Conservation (phyloP, 2,113 vertebrate genomes). For the Atractosteus spatula region DNA sequence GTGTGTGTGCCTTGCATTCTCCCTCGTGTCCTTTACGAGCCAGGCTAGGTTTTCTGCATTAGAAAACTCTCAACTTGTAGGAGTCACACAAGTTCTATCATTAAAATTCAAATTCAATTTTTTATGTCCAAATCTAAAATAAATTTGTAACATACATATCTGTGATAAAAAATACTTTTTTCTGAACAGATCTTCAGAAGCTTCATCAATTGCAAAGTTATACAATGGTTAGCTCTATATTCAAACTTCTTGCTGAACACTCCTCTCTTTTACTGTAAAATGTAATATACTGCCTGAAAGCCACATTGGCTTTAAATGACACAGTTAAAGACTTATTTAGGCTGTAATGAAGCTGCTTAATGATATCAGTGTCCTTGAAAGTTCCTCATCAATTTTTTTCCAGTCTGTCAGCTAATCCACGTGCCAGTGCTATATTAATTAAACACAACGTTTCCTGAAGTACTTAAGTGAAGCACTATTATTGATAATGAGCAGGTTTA, state of each 20-base stretch:
- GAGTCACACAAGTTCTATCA: too few species aligned
- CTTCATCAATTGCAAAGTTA: too few species aligned
- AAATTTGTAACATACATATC: too few species aligned
- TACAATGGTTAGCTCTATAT: neutral
- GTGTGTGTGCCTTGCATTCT: too few species aligned
- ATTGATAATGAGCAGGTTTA: conserved; percentile 87
- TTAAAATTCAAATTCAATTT: too few species aligned
- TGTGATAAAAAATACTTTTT: too few species aligned
- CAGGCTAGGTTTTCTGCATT: too few species aligned
- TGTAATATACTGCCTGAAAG: conserved; percentile 17
- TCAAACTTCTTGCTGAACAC: neutral
- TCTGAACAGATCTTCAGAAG: too few species aligned
- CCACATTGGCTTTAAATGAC: conserved; percentile 58
- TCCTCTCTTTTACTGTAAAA: too few species aligned
- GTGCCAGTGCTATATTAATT: conserved; percentile 80
- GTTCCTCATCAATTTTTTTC: conserved; percentile 81
- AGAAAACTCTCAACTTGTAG: too few species aligned
- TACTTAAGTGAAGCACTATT: conserved; percentile 79
- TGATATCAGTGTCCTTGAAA: conserved; percentile 90
- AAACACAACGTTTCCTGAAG: conserved; percentile 80
- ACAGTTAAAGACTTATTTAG: conserved; percentile 73
- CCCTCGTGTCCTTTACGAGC: too few species aligned
- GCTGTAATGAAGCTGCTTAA: conserved; percentile 79
- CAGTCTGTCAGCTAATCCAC: conserved; percentile 78
- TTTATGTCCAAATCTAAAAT: too few species aligned